Evolutionary conservation across 1,140 invertebrate genomes (phyloP).

Genomic region (Hylyphantes graminicola): DNA sequence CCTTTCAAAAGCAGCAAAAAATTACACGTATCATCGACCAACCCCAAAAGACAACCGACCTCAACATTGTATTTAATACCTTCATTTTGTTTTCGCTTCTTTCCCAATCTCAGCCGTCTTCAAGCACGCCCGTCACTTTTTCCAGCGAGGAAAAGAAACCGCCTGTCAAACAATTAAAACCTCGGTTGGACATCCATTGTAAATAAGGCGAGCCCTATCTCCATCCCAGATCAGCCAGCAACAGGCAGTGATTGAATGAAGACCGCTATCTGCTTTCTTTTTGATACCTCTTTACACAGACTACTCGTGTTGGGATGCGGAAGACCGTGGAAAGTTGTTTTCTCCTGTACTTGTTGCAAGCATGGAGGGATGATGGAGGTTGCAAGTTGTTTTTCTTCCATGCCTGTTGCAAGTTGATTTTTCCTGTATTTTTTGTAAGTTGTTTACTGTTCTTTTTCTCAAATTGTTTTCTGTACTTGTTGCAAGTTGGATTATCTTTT

Average conservation of each 20-base stretch:
- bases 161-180: conserved; percentile 34
- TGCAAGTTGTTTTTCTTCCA: too few relatives aligned
- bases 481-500: too few relatives aligned
- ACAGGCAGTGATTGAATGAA: conserved; percentile 33
- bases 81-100: background rate
- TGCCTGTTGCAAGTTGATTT: too few relatives aligned
- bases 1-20: too few relatives aligned
- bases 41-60: too few relatives aligned
- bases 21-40: too few relatives aligned
- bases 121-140: background rate
- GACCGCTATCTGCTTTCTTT: conserved; percentile 8
- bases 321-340: background rate
- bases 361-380: too few relatives aligned
- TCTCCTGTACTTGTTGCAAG: too few relatives aligned
- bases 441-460: too few relatives aligned
- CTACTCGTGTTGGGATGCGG: background rate
- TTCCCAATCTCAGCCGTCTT: background rate
- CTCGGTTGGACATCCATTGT: conserved; percentile 16
- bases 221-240: conserved; percentile 17
- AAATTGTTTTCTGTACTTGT: too few relatives aligned
- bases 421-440: too few relatives aligned
- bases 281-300: background rate
- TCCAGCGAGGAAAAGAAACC: background rate
- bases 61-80: too few relatives aligned
- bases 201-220: conserved; percentile 27